Base-by-base conservation (phyloP, 2,797 vertebrate species). In the Morelia viridis region DNA sequence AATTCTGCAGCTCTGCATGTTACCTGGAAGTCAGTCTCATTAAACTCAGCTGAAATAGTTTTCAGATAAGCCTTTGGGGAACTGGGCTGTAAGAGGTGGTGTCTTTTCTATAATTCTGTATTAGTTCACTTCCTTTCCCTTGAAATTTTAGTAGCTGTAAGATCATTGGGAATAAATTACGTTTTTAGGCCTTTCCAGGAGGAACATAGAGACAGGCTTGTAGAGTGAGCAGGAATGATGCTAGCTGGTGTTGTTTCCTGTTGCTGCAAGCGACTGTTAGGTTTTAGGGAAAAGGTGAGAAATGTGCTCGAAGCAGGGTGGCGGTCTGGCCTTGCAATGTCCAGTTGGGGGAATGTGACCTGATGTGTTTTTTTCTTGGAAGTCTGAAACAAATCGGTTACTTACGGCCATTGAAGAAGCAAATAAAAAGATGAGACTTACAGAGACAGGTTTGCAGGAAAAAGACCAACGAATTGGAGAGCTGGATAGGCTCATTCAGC, bases 361-460 rank as follows among this genome's bases (percentile, higher is more conserved):
- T 28, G 12, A 31, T 56, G 4, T 28, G 2, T 61, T 61, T 35
- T 65, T 91, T 94, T 94, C 53, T 94, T 94, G 95, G 53, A 95
- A 99, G 99, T 98, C 98, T 61, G 98, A 99, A 96, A 98, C 99
- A 0, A 98, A 99, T 71, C 97, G 98, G 85, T 99, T 99, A 91
- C 97, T 99, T 94, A 97, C 97, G 89, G 98, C 98, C 0, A 98
- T 99, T 62, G 99, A 99, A 94, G 99, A 99, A 90, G 98, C 98
- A 76, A 99, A 99, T 96, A 98, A 94, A 92, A 99, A 98, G 92
- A 97, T 98, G 93, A 97, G 96, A 76, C 92, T 94, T 0, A 98
- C 98, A 76, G 98, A 99, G 96, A 97, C 97, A 65, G 98, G 98
- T 96, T 98, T 99, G 0, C 97, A 98, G 56, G 99, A 99, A 93